phyloP scores from a whole-genome alignment of 2,888 invertebrate genomes.

The Cheiracanthium punctorium region DNA sequence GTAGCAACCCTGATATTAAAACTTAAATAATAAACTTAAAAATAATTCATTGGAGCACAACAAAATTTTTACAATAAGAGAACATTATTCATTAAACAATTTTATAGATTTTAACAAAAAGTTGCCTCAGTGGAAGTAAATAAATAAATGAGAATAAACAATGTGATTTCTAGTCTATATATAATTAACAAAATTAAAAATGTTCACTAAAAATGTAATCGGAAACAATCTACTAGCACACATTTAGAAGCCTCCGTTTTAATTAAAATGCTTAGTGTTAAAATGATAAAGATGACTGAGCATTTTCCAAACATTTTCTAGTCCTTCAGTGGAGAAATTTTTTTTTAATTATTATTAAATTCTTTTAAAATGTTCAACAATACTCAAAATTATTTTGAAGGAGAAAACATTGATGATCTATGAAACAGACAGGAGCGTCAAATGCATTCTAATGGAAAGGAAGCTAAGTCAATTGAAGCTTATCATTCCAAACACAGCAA shows the following conservation, averaged over 20 bases:
- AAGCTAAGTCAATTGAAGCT: slow-evolving; percentile 40
- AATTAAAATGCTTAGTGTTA: background rate
- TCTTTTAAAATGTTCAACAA: slow-evolving; percentile 44
- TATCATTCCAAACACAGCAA: background rate
- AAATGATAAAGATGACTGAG: slow-evolving; percentile 20
- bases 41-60: no score
- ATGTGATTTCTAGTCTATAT: slow-evolving; percentile 5
- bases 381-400: slow-evolving; percentile 3
- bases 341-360: slow-evolving; percentile 14
- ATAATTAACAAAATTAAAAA: slow-evolving; percentile 8
- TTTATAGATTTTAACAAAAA: no score
- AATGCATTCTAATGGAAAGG: slow-evolving; percentile 35
- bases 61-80: no score
- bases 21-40: no score
- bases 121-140: slow-evolving; percentile 29
- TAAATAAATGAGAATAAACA: slow-evolving; percentile 43
- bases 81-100: no score
- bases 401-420: slow-evolving; percentile 34
- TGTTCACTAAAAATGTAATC: background rate
- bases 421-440: slow-evolving; percentile 8
- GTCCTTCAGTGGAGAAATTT: background rate
- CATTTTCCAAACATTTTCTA: slow-evolving; percentile 13
- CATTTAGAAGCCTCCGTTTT: slow-evolving; percentile 1
- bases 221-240: slow-evolving; percentile 5
- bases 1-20: no score